Evolutionary conservation across 2,888 invertebrate species (phyloP), one percentile per base, ranked within the genome.

Genomic region (Phrixothrix hirtus): DNA sequence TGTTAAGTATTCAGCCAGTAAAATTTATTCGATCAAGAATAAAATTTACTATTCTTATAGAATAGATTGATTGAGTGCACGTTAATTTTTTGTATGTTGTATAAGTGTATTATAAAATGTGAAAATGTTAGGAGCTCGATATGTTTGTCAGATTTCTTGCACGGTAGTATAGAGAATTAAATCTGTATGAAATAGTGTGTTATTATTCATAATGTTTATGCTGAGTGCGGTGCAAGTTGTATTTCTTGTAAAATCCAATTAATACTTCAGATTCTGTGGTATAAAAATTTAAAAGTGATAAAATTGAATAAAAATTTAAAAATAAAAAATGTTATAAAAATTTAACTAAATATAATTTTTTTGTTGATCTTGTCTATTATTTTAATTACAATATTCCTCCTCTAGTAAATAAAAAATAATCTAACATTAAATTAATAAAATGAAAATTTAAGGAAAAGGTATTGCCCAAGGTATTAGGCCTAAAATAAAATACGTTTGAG

Each of bases 281-380:
- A 64, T 61, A 60, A 66, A 61, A 60, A 63, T 55, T 44, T 52
- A 51, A 44, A 52, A 44, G 44, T 57, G 54, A 54, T 49, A 53
- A 66, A 62, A 52, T 55, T 59, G 12, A 50, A 44, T 68, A 71
- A 73, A 72, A 72, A 70, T 59, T 68, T 69, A 64, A 71, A 71
- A 70, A 68, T 57, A 51, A 44, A 43, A 52, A 53, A 47, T 47
- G 53, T 53, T 53, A 47, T 29, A 53, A 53, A 53, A 47, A 42
- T 48, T 48, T 47, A 21, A 43, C 41, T 53, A 15, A 21, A 52
- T 48, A 47, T 53, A 48, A 38, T 34, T 27, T 25, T 43, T 43
- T 43, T 48, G 48, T 48, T 47, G 43, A 48, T 15, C 3, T 26
- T 41, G 16, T 13, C 14, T 2, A 16, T 42, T 32, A 21, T 21